Evolutionary conservation across 2,888 invertebrate species (phyloP).

Genomic region (Xanthorhoe spadicearia): DNA sequence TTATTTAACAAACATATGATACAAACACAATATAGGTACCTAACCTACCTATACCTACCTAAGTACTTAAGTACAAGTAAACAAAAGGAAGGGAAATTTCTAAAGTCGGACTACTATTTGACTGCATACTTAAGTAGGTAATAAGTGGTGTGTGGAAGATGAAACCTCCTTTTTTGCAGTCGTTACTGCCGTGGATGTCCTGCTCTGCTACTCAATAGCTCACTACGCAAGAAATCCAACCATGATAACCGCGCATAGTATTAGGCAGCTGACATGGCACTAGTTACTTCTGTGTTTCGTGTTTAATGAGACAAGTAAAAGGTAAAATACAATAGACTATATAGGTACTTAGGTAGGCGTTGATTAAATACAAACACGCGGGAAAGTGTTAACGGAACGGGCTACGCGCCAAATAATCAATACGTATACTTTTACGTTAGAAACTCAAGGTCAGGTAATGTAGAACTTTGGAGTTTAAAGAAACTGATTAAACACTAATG

Average conservation of each 20-base stretch:
- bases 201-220: too few species aligned
- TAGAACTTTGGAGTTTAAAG: constrained; percentile 41
- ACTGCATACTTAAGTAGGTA: too few species aligned
- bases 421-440: constrained; percentile 55
- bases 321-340: constrained; percentile 28
- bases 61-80: too few species aligned
- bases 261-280: not conserved
- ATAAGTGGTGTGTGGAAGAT: too few species aligned
- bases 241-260: not conserved
- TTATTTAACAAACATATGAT: too few species aligned
- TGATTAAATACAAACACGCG: constrained; percentile 48
- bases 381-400: constrained; percentile 51
- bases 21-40: too few species aligned
- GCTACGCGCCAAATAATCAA: constrained; percentile 59
- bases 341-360: constrained; percentile 34
- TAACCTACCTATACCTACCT: too few species aligned
- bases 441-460: constrained; percentile 50
- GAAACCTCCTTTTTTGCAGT: too few species aligned
- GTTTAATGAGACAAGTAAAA: constrained; percentile 23
- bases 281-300: constrained; percentile 18
- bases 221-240: too few species aligned
- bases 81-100: too few species aligned
- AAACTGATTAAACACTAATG: constrained; percentile 28
- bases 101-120: too few species aligned
- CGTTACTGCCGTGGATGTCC: too few species aligned